phyloP scores from a whole-genome alignment of 2,113 vertebrate genomes.

The Entomyzon cyanotis region DNA sequence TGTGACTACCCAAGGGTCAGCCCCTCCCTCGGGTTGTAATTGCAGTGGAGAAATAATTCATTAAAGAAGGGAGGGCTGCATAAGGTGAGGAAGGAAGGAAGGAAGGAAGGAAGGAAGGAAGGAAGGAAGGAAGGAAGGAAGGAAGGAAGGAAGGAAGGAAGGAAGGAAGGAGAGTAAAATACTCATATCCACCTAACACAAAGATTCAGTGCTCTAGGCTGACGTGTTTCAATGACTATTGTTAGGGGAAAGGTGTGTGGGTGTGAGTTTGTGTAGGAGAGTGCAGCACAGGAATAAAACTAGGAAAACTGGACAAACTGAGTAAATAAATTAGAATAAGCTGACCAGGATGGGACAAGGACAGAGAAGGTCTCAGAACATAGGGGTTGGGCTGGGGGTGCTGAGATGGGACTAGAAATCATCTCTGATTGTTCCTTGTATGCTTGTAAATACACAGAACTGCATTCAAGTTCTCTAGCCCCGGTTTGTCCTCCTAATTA shows the following conservation, averaged over 20 bases:
- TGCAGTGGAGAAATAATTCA: not conserved
- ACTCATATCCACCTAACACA: not conserved
- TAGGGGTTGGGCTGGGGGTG: fast-evolving
- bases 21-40: not conserved
- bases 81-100: too few relatives aligned
- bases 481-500: not conserved
- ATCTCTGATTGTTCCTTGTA: not conserved
- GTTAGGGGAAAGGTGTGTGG: not conserved
- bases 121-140: too few relatives aligned
- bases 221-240: not conserved
- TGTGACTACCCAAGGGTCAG: not conserved
- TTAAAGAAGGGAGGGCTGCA: not conserved
- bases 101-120: not conserved
- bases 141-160: not conserved
- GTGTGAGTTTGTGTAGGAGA: not conserved
- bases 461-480: not conserved
- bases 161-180: not conserved
- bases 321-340: not conserved
- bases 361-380: not conserved
- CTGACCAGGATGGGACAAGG: not conserved
- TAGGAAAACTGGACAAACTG: not conserved
- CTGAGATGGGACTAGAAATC: not conserved
- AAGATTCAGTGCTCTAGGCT: not conserved
- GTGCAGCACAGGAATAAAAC: not conserved
- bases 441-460: not conserved